A percentile compares a stretch with the other conserved stretches of the same genome.
Conservation (phyloP, 2,888 invertebrate genomes). For the Hedya salicella region DNA sequence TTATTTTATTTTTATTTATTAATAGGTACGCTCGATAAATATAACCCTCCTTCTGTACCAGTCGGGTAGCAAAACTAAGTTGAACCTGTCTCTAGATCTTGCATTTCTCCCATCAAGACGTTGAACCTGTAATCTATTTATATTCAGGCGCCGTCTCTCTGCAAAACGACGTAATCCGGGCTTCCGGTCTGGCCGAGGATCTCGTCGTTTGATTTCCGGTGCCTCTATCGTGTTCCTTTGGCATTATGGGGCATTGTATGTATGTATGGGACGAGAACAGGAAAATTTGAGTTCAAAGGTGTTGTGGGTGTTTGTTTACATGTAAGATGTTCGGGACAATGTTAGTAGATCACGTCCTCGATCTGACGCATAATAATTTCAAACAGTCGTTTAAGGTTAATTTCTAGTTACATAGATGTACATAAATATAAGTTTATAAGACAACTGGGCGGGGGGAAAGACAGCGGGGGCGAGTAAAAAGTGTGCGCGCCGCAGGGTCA, state of each 20-base stretch:
- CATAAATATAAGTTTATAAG: no score
- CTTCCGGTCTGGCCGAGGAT: conserved; percentile 63
- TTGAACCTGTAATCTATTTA: conserved; percentile 45
- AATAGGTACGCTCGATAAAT: no score
- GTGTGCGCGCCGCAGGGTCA: no score
- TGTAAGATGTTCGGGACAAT: conserved; percentile 6
- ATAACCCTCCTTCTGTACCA: no score
- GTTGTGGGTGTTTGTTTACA: conserved; percentile 5
- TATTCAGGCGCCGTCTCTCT: conserved; percentile 53
- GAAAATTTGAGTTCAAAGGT: conserved; percentile 24
- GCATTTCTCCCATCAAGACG: conserved; percentile 12
- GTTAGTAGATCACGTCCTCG: not conserved
- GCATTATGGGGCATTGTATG: conserved; percentile 4
- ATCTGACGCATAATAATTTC: no score
- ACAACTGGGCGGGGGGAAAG: no score
- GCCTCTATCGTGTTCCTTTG: conserved; percentile 37
- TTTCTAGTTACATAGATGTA: no score
- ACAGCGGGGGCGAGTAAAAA: no score
- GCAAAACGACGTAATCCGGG: conserved; percentile 64
- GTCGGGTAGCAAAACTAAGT: not conserved
- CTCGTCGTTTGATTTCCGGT: conserved; percentile 70
- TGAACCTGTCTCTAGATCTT: not conserved
- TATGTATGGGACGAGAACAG: not conserved
- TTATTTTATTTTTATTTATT: no score
- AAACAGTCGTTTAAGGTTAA: no score